These are phyloP conservation scores for Epistrophe eligans DNA, from an alignment of 2,888 invertebrate genomes.

Conservation along the genomic window DNA sequence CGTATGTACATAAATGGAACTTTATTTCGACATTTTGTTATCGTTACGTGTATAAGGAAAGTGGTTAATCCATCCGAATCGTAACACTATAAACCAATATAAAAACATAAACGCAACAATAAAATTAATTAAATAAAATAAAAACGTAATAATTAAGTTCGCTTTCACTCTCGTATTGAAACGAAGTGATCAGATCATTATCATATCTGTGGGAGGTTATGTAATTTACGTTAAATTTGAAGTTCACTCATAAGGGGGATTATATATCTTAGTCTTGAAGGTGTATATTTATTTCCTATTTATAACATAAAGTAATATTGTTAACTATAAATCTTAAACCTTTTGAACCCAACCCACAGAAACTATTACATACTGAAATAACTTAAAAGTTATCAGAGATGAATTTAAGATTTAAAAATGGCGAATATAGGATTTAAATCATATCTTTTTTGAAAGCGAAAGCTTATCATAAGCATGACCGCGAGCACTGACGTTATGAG, in stretches of 20 bases:
- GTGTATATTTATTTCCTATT: slow-evolving; percentile 21
- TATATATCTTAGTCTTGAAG: background rate
- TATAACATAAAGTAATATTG: slow-evolving; percentile 5
- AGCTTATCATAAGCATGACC: slow-evolving; percentile 12
- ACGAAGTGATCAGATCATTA: background rate
- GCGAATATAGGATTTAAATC: slow-evolving; percentile 2
- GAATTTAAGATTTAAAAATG: slow-evolving; percentile 4
- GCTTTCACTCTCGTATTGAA: slow-evolving; percentile 59
- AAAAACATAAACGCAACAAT: background rate
- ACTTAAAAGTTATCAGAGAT: slow-evolving; percentile 29
- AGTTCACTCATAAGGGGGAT: background rate
- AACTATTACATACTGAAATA: background rate
- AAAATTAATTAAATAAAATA: slow-evolving; percentile 2
- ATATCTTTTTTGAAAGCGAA: slow-evolving; percentile 57
- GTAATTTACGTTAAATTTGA: slow-evolving; percentile 9
- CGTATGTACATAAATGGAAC: background rate
- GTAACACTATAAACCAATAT: slow-evolving; percentile 9
- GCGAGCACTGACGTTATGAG: background rate
- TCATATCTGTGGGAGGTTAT: background rate
- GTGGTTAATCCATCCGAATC: background rate
- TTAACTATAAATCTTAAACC: background rate
- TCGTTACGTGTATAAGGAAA: slow-evolving; percentile 38
- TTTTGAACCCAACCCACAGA: background rate
- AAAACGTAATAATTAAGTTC: slow-evolving; percentile 32
- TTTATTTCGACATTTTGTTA: slow-evolving; percentile 3